A percentile compares a stretch with the other conserved stretches of the same genome.
Evolutionary conservation across 1,140 invertebrate species (phyloP).

Genomic region (Hycleus phaleratus): DNA sequence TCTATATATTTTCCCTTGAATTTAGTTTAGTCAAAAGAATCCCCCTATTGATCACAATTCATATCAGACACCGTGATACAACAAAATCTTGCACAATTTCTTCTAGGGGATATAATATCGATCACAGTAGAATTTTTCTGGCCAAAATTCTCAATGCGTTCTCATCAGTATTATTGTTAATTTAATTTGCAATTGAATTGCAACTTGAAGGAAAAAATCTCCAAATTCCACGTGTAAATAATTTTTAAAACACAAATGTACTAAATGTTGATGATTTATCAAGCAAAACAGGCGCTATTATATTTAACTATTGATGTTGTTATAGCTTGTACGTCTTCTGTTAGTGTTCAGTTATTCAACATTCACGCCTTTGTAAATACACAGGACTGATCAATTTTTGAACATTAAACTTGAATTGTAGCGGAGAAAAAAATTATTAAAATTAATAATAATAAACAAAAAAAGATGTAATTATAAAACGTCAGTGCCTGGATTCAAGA

Average conservation of each 20-base stretch:
- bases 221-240: background rate
- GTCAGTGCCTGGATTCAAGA: constrained; percentile 27
- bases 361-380: constrained; percentile 26
- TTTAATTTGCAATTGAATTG: too few species aligned
- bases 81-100: too few species aligned
- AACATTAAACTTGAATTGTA: too few species aligned
- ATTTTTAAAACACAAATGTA: background rate
- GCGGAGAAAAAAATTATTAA: constrained; percentile 7
- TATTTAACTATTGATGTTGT: background rate
- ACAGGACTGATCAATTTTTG: constrained; percentile 20
- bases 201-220: too few species aligned
- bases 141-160: background rate
- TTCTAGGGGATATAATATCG: background rate
- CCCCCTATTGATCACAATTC: too few species aligned
- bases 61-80: too few species aligned
- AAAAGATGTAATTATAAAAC: constrained; percentile 12
- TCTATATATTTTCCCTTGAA: too few species aligned
- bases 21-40: too few species aligned
- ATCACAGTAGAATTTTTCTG: background rate
- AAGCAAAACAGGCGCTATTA: background rate
- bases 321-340: constrained; percentile 1
- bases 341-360: background rate
- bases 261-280: background rate
- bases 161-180: background rate
- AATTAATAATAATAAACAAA: background rate